These are phyloP conservation scores for Lithophane ornitopus DNA, from an alignment of 2,888 invertebrate species.

Conservation along the genomic window DNA sequence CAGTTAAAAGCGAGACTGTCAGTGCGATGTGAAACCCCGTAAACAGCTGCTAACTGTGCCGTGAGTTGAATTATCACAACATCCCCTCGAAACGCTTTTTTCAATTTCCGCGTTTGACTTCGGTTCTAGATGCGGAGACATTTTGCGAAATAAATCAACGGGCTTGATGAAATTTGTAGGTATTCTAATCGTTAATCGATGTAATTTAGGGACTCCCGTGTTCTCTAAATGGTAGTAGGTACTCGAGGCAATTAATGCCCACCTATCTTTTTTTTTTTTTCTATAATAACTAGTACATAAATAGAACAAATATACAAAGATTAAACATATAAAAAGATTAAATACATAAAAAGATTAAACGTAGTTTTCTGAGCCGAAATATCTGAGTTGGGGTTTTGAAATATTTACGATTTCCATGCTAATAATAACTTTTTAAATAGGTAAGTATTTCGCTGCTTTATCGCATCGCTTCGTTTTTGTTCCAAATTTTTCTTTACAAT, in stretches of 20 bases:
- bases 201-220: constrained; percentile 5
- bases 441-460: not conserved
- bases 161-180: constrained; percentile 43
- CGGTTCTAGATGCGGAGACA: constrained; percentile 40
- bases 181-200: constrained; percentile 40
- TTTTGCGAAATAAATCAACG: constrained; percentile 56
- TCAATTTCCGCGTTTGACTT: constrained; percentile 73
- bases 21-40: constrained; percentile 63
- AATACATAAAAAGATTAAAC: not conserved
- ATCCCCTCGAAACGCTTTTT: constrained; percentile 66
- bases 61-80: constrained; percentile 74
- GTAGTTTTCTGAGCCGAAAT: not conserved
- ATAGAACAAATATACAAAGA: not conserved
- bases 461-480: not conserved
- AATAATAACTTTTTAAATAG: not conserved
- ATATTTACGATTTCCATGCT: not conserved
- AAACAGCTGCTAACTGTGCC: constrained; percentile 70
- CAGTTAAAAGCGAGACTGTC: constrained; percentile 59
- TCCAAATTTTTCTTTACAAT: not conserved
- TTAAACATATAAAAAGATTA: not conserved
- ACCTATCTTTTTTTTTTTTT: not conserved
- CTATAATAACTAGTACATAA: not conserved
- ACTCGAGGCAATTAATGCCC: not conserved
- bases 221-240: not conserved
- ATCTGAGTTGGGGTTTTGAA: not conserved